Percentiles rank a stretch among this genome's conserved stretches.
Conservation (phyloP, 2,797 vertebrate species). For the Falco peregrinus region DNA sequence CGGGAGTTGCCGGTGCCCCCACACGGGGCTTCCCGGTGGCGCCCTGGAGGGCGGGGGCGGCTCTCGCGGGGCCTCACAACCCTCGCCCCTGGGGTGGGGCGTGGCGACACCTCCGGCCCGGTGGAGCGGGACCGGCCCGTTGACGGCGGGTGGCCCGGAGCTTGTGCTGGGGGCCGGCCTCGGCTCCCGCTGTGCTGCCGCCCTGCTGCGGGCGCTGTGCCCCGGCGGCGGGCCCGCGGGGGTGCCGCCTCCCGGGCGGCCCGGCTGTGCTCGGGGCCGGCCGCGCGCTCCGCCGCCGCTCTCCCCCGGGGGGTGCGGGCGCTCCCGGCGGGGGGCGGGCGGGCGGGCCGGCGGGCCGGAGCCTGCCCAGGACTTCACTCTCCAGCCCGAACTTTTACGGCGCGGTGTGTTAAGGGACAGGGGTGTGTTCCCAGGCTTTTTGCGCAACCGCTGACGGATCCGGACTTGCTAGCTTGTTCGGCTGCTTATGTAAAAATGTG, state of each 20-base stretch:
- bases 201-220: background rate
- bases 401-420: background rate
- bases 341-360: no score
- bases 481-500: background rate
- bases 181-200: no score
- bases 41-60: no score
- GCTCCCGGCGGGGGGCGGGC: no score
- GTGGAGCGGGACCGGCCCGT: background rate
- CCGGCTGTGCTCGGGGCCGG: no score
- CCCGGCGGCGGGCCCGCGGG: background rate
- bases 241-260: background rate
- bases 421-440: no score
- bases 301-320: no score
- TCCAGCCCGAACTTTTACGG: background rate
- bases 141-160: no score
- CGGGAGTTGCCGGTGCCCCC: background rate
- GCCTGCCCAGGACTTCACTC: background rate
- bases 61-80: background rate
- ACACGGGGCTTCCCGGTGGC: no score
- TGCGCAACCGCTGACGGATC: background rate
- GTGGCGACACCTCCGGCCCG: fast-evolving
- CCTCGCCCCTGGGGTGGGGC: no score
- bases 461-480: background rate
- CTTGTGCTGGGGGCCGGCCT: no score
- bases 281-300: no score